These are phyloP conservation scores for Empis livida DNA, from an alignment of 2,888 invertebrate genomes.

Conservation along the genomic window DNA sequence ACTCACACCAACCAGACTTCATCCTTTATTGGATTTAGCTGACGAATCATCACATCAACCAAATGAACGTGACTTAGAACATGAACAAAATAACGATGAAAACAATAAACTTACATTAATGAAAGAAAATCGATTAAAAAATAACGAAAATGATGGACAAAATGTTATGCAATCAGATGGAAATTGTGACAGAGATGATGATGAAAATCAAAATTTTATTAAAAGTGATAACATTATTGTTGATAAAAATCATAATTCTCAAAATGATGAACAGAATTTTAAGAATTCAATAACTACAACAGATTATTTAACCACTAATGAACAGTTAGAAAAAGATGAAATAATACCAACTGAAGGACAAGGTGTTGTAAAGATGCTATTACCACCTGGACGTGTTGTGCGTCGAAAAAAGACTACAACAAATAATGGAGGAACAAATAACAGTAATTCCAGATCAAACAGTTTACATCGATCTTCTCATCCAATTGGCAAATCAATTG, in stretches of 20 bases:
- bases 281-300: constrained; percentile 5
- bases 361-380: constrained; percentile 48
- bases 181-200: constrained; percentile 8
- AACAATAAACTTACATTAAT: not conserved
- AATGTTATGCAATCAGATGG: not conserved
- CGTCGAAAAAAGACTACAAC: constrained; percentile 28
- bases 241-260: constrained; percentile 6
- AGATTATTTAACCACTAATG: constrained; percentile 3
- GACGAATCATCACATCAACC: constrained; percentile 8
- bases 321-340: not conserved
- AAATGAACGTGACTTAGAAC: constrained; percentile 9
- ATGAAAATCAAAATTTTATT: constrained; percentile 7
- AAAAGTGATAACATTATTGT: not conserved
- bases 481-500: constrained; percentile 42
- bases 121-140: constrained; percentile 9
- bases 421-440: constrained; percentile 13
- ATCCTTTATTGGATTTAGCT: constrained; percentile 15
- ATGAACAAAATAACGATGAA: not conserved
- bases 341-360: constrained; percentile 43
- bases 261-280: not conserved
- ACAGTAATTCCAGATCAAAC: constrained; percentile 17
- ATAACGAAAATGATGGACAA: not conserved
- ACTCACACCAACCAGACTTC: constrained; percentile 17
- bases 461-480: constrained; percentile 48
- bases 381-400: constrained; percentile 58